Evolutionary conservation across 2,797 vertebrate species (phyloP), one percentile per base, ranked within the genome.

Genomic region (Neopelma chrysocephalum): DNA sequence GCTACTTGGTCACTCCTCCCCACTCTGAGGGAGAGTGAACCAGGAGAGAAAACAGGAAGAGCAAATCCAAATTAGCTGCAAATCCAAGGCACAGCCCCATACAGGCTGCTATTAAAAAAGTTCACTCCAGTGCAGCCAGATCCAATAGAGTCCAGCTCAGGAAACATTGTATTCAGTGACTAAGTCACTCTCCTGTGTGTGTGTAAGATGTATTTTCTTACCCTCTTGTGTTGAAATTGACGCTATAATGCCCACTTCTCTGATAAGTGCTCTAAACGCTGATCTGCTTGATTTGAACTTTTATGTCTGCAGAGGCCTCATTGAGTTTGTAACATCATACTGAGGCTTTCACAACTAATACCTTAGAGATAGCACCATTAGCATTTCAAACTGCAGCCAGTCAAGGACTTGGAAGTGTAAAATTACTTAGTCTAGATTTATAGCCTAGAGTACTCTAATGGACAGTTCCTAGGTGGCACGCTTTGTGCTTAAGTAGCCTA

Each of bases 1-100:
- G n/a, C 9, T 3, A 1, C 64, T 77, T 1, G 0, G 31, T 71
- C 26, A 17, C 31, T 87, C 15, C 32, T 88, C 31, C 25, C 17
- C 4, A 15, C 19, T 36, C 54, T 3, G 0, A n/a, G n/a, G n/a
- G n/a, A n/a, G n/a, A n/a, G n/a, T n/a, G n/a, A 17, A 54, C 0
- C 1, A 72, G 13, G 36, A 69, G 23, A 54, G 34, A 87, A 76
- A 40, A 68, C 1, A 76, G 29, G 8, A 71, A 56, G 43, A 77
- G n/a, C 0, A 2, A 42, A 51, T 43, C 17, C 26, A 57, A 69
- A 51, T 32, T 26, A 56, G 31, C 19, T 56, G 20, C 31, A 77
- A 83, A 56, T 47, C 45, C 45, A 54, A 93, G 86, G 25, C 43
- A 66, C 6, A 43, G 22, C 8, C 19, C 5, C 8, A 22, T 34